phyloP scores from a whole-genome alignment of 2,797 vertebrate species.

The Pelochelys cantorii region DNA sequence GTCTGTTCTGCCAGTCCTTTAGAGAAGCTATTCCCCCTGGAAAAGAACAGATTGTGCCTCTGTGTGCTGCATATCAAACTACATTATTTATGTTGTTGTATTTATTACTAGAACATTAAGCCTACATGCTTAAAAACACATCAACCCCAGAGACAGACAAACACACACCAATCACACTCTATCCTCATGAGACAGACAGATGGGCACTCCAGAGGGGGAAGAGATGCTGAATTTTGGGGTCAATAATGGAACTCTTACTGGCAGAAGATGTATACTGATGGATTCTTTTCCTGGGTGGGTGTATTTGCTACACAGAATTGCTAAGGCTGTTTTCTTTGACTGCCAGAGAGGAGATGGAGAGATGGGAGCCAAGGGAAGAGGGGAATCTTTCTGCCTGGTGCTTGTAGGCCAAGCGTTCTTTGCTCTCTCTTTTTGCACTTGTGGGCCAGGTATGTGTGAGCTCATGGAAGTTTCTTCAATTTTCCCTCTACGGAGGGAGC shows the following conservation, averaged over 20 bases:
- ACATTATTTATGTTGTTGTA: not conserved
- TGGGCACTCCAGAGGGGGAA: not conserved
- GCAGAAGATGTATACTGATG: not conserved
- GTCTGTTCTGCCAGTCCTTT: not conserved
- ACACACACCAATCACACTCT: not conserved
- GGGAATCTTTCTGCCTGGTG: accelerated
- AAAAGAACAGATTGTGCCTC: not conserved
- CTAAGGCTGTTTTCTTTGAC: constrained; percentile 29
- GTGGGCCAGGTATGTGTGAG: not conserved
- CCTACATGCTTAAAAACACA: not conserved
- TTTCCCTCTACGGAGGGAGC: constrained; percentile 1
- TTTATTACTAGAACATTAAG: not conserved
- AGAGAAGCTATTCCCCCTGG: not conserved
- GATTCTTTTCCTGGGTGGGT: constrained; percentile 7
- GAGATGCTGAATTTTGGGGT: not conserved
- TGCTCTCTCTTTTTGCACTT: not conserved
- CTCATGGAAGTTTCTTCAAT: not conserved
- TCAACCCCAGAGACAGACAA: not conserved
- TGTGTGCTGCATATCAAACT: not conserved
- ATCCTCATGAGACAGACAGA: not conserved
- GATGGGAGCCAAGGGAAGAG: constrained; percentile 25
- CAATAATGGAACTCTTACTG: not conserved
- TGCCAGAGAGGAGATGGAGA: not conserved
- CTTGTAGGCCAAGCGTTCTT: constrained; percentile 42
- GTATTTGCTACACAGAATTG: not conserved